Base-by-base conservation (phyloP, 2,888 invertebrate genomes). In the Luperina nickerlii region DNA sequence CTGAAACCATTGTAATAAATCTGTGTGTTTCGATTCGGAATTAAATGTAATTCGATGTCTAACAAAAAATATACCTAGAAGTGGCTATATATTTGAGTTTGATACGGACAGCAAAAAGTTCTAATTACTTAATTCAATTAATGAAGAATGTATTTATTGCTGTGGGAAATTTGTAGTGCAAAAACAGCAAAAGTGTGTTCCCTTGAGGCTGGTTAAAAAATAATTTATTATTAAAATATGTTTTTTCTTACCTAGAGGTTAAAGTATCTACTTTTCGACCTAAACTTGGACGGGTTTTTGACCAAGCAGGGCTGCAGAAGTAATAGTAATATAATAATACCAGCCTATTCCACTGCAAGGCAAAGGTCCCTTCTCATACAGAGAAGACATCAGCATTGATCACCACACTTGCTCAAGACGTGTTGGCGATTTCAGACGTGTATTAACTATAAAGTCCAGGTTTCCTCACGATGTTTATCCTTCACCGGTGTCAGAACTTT, bases 71-170 rank as follows among this genome's bases (percentile, higher is more conserved):
- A 45, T 54, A n/a, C 11, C 5, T 60, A 63, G 66, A 67, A 65
- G 54, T 62, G 15, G 51, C 32, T 38, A 67, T 67, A 18, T 81
- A 74, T 75, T 80, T 62, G 54, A 20, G 78, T 70, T 82, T 62
- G 38, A 69, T 83, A 63, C 32, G 76, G 54, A 63, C 27, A 54
- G 74, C 81, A 90, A 89, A 90, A 88, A 90, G 54, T 63, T 78
- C 38, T 87, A 85, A 88, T 89, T 88, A 88, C 86, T 86, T 90
- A 90, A 88, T 90, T 90, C 68, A 86, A 87, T 89, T 85, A 87
- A 81, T 82, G 54, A 57, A 62, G 69, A 80, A 71, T 81, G 80
- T 7, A 74, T 76, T 73, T 68, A 76, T 79, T 80, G 66, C 57
- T 74, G 67, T 68, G 32, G 51, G 62, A 74, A 63, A 69, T 65